Percentiles rank a stretch among this genome's conserved stretches.
Evolutionary conservation across 2,797 vertebrate genomes (phyloP).

Genomic region (Spinus olivaceus): DNA sequence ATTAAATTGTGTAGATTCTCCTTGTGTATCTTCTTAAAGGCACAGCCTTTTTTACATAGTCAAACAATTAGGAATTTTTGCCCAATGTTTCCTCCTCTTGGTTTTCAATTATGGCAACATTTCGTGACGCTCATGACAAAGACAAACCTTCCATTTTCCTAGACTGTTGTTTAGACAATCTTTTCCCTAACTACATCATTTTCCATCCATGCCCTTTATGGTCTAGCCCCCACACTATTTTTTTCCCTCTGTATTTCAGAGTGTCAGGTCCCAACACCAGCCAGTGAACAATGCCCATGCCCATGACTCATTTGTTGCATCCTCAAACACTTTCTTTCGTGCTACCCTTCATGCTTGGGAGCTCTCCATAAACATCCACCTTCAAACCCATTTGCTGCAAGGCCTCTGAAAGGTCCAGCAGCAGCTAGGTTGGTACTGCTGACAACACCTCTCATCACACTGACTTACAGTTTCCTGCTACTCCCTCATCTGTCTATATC

Average conservation of each 20-base stretch:
- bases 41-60: not conserved
- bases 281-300: not conserved
- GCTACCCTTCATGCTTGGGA: conserved; percentile 12
- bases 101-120: not conserved
- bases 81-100: not conserved
- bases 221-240: not conserved
- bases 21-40: not conserved
- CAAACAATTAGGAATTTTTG: not conserved
- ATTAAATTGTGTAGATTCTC: not conserved
- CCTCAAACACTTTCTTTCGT: not conserved
- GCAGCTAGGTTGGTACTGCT: not conserved
- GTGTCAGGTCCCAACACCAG: not conserved
- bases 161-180: not conserved
- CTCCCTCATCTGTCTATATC: not conserved
- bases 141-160: not conserved
- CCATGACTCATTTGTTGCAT: not conserved
- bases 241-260: not conserved
- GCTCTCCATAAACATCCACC: not conserved
- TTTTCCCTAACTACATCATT: not conserved
- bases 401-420: not conserved
- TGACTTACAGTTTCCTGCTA: not conserved
- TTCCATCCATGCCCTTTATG: not conserved
- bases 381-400: not conserved
- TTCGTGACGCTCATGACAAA: not conserved
- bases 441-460: not conserved